Base-by-base conservation (phyloP, 37 sponge, comb jelly and placozoan genomes). In the Theonella swinhoei region DNA sequence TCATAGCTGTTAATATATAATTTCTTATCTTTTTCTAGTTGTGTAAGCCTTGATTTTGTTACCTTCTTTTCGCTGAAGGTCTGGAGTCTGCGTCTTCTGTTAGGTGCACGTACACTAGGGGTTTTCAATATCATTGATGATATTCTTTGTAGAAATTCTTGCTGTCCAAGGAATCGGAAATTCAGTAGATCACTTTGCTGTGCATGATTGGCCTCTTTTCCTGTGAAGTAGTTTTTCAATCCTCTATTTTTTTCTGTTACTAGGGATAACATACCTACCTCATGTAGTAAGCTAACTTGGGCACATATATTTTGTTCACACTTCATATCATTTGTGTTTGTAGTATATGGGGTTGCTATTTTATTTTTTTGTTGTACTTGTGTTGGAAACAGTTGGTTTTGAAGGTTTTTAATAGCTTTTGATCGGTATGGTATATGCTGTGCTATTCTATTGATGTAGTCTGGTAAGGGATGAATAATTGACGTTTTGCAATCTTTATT, bases 391-490 rank as follows among this genome's bases (percentile, higher is more conserved):
- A 81, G 36, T 3, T 81, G 62, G 1, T 70, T 22, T 37, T 41
- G 23, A 23, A 80, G 20, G 54, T 80, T 80, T 71, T 81, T n/a
- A 3, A 64, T 2, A 8, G 66, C 47, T 83, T 62, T 83, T 4
- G 64, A 26, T 2, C 84, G n/a, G 39, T 74, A 73, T 9, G 75
- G 64, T 2, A 83, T 4, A 36, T 64, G 74, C 30, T n/a, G 32
- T 11, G 43, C 74, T 25, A 83, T 39, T 26, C 75, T 30, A 1
- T 54, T 41, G 20, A 81, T 70, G 65, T 71, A 81, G n/a, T 69
- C 82, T 2, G 41, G 32, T 42, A 31, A 23, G 39, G 84, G 84
- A 39, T 74, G 30, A 36, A 63, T 47, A 25, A 83, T 83, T 1
- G 76, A 31, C 8, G 60, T n/a, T n/a, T n/a, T n/a, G n/a, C n/a